Conservation (phyloP, 1,140 invertebrate species). For the Danaus plexippus region DNA sequence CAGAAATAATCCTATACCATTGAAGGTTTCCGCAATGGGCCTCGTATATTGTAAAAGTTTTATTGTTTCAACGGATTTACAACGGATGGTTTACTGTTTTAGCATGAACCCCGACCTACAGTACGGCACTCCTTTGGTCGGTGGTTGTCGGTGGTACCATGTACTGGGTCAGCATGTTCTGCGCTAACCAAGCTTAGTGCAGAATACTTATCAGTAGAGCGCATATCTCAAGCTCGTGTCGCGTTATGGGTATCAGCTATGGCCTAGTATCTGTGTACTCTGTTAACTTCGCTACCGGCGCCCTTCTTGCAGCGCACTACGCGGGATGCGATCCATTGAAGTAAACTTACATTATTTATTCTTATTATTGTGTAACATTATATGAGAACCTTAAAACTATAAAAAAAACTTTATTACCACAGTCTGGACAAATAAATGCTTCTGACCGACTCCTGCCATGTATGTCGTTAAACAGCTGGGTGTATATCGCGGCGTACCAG, state of each 20-base stretch:
- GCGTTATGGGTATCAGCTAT: constrained; percentile 63
- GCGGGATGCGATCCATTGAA: constrained; percentile 83
- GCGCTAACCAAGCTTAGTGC: constrained; percentile 95
- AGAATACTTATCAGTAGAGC: constrained; percentile 87
- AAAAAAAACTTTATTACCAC: constrained; percentile 20
- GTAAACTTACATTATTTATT: constrained; percentile 25
- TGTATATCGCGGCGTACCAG: constrained; percentile 80
- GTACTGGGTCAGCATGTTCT: constrained; percentile 95
- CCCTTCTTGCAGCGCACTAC: constrained; percentile 87
- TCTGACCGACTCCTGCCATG: constrained; percentile 82
- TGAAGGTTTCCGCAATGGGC: no score
- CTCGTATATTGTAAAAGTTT: no score
- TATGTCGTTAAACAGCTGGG: constrained; percentile 87
- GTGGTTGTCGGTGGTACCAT: constrained; percentile 92
- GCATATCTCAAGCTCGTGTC: constrained; percentile 63
- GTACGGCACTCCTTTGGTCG: constrained; percentile 91
- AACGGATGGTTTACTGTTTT: constrained; percentile 34
- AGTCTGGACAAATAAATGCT: constrained; percentile 74
- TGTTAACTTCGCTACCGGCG: constrained; percentile 88
- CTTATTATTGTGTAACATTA: not conserved
- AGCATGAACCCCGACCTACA: constrained; percentile 86
- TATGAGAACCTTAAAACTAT: not conserved
- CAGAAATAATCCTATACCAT: constrained; percentile 5
- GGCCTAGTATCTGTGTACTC: constrained; percentile 70
- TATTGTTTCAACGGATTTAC: no score